A percentile compares a stretch with the other conserved stretches of the same genome.
These are phyloP conservation scores for Poecilia gillii DNA, from an alignment of 2,797 vertebrate species.

Conservation along the genomic window DNA sequence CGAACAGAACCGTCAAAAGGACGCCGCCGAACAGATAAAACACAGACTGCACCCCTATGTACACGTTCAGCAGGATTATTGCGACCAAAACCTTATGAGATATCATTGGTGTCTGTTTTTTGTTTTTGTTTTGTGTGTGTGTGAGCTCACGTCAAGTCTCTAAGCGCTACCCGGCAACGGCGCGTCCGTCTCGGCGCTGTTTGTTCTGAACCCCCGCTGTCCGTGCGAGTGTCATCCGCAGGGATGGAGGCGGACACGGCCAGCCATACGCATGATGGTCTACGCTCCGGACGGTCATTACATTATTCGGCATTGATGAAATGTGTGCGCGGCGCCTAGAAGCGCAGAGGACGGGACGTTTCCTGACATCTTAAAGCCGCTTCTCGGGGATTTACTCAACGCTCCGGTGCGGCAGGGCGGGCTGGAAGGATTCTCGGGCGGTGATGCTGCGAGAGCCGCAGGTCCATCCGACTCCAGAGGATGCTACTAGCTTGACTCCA, in stretches of 20 bases:
- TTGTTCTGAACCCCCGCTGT: constrained; percentile 55
- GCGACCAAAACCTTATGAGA: constrained; percentile 75
- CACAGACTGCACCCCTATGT: constrained; percentile 75
- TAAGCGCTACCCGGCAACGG: constrained; percentile 51
- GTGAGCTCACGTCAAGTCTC: constrained; percentile 44
- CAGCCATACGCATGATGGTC: constrained; percentile 66
- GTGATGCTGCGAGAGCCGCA: constrained; percentile 53
- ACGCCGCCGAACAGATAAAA: constrained; percentile 74
- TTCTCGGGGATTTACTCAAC: constrained; percentile 46
- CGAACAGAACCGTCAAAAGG: constrained; percentile 70
- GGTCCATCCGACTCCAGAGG: constrained; percentile 59
- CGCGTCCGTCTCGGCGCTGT: constrained; percentile 51
- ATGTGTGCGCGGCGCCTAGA: constrained; percentile 29
- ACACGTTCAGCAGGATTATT: constrained; percentile 74
- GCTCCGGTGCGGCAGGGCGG: constrained; percentile 44
- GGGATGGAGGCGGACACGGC: constrained; percentile 71
- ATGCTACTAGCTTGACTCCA: constrained; percentile 63
- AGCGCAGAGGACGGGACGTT: constrained; percentile 3
- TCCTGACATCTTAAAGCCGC: constrained; percentile 50
- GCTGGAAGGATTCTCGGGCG: constrained; percentile 25
- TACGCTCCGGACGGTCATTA: constrained; percentile 52
- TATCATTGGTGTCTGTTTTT: constrained; percentile 65
- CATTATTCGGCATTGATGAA: constrained; percentile 49
- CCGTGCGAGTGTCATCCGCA: constrained; percentile 73
- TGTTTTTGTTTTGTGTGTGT: constrained; percentile 11